These are phyloP conservation scores for Pogonomyrmex californicus DNA, from an alignment of 1,140 invertebrate species.

Conservation along the genomic window DNA sequence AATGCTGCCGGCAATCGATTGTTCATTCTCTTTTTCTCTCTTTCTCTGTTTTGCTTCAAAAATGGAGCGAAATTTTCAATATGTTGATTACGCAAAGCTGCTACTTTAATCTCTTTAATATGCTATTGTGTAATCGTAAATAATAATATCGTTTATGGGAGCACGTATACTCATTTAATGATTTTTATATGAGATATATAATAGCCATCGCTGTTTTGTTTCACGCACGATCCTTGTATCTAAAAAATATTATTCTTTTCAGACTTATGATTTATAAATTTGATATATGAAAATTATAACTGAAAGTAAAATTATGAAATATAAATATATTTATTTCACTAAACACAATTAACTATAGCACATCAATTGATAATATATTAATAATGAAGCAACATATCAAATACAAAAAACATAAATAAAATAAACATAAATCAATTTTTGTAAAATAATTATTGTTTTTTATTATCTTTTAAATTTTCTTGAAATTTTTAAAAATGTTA, in stretches of 20 bases:
- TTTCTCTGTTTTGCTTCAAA: background rate
- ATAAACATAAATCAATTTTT: background rate
- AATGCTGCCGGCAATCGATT: background rate
- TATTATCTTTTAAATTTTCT: background rate
- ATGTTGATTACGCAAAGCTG: background rate
- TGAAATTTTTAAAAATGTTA: background rate
- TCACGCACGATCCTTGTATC: background rate
- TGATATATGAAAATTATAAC: background rate
- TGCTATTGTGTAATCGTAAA: background rate
- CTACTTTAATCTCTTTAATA: slow-evolving; percentile 12
- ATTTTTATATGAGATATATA: background rate
- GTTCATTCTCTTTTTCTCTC: background rate
- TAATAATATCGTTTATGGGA: background rate
- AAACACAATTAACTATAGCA: background rate
- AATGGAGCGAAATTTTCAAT: background rate
- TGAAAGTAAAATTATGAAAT: background rate
- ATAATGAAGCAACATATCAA: background rate
- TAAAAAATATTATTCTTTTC: background rate
- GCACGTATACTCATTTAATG: background rate
- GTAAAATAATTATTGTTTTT: background rate
- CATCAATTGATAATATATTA: slow-evolving; percentile 1
- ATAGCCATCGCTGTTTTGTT: background rate
- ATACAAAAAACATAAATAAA: slow-evolving; percentile 1
- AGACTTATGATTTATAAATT: background rate
- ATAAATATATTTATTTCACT: background rate